phyloP scores from a whole-genome alignment of 2,888 invertebrate species.

The Nomada ruficornis region DNA sequence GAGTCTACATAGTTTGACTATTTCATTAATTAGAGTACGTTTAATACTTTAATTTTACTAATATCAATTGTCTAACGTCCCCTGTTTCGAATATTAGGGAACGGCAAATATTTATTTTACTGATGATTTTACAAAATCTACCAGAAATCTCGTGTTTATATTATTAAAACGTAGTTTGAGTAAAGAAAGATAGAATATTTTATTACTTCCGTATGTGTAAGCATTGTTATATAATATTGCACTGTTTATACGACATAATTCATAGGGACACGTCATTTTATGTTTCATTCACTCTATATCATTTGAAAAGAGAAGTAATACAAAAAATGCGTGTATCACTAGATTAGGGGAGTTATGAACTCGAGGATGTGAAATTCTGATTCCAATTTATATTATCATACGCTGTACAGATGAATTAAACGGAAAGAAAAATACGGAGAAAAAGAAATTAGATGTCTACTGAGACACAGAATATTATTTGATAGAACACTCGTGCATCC shows the following conservation, averaged over 20 bases:
- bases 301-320: background rate
- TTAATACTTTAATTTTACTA: constrained; percentile 4
- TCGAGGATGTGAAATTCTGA: constrained; percentile 46
- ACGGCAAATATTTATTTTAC: constrained; percentile 14
- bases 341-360: constrained; percentile 12
- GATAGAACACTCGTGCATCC: constrained; percentile 36
- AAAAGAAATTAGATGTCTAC: constrained; percentile 1
- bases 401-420: constrained; percentile 42
- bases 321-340: constrained; percentile 58
- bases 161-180: constrained; percentile 30
- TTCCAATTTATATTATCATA: constrained; percentile 30
- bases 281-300: constrained; percentile 15
- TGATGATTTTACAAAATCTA: constrained; percentile 15
- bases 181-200: constrained; percentile 40
- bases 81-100: background rate
- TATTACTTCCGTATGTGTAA: constrained; percentile 46
- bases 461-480: constrained; percentile 39
- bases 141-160: constrained; percentile 32
- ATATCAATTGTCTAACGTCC: background rate
- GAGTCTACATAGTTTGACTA: constrained; percentile 22
- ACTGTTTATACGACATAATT: constrained; percentile 25
- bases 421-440: background rate
- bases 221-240: constrained; percentile 23
- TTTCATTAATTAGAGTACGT: constrained; percentile 5
- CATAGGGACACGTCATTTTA: constrained; percentile 18